Evolutionary conservation across 1,140 invertebrate genomes (phyloP).

Genomic region (Musca domestica): DNA sequence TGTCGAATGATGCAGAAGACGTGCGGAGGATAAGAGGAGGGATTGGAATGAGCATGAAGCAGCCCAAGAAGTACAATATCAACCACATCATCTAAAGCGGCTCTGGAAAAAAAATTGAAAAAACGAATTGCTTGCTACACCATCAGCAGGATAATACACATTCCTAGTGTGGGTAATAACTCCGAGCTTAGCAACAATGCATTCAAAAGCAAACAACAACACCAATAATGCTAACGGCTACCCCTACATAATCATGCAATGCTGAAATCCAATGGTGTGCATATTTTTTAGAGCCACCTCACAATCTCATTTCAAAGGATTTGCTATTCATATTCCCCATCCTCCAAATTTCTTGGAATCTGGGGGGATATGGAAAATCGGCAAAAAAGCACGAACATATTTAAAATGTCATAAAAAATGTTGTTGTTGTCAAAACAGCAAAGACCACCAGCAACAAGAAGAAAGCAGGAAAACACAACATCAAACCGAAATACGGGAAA

Average conservation of each 20-base stretch:
- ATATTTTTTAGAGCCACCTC: neutral
- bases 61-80: too few species aligned
- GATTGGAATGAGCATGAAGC: too few species aligned
- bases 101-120: too few species aligned
- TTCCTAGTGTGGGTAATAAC: slow-evolving; percentile 9
- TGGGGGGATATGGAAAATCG: too few species aligned
- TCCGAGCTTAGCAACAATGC: slow-evolving; percentile 10
- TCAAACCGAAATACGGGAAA: neutral
- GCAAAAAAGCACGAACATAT: slow-evolving; percentile 14
- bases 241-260: slow-evolving; percentile 5
- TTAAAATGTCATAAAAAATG: slow-evolving; percentile 18
- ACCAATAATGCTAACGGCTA: too few species aligned
- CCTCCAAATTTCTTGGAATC: too few species aligned
- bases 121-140: too few species aligned
- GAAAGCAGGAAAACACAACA: neutral
- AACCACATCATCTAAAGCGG: too few species aligned
- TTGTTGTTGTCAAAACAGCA: slow-evolving; percentile 6
- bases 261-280: slow-evolving; percentile 16
- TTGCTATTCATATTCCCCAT: too few species aligned
- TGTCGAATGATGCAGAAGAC: neutral
- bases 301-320: too few species aligned
- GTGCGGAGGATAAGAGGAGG: neutral
- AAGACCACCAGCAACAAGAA: neutral
- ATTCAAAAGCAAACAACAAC: slow-evolving; percentile 2
- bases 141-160: slow-evolving; percentile 9